Percentiles rank a stretch among this genome's conserved stretches.
Evolutionary conservation across 2,888 invertebrate species (phyloP).

Genomic region (Polydrusus pterygomalis): DNA sequence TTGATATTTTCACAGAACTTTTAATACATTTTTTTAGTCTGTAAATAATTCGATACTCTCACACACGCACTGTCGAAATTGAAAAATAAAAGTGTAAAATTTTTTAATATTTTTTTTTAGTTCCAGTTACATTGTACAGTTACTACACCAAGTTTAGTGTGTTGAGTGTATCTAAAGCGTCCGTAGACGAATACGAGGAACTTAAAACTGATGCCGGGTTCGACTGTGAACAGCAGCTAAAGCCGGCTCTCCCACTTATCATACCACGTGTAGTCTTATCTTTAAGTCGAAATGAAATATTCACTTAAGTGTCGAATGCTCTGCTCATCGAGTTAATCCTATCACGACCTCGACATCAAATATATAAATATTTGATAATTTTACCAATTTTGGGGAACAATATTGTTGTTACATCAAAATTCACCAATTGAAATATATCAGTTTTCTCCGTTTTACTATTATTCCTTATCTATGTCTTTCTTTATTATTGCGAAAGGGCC

Average conservation of each 20-base stretch:
- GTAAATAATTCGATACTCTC: conserved; percentile 4
- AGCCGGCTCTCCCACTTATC: conserved; percentile 50
- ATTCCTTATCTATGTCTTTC: no score
- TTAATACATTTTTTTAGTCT: conserved; percentile 7
- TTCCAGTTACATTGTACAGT: conserved; percentile 20
- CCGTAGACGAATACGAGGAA: conserved; percentile 40
- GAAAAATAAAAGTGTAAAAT: conserved; percentile 3
- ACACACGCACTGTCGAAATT: conserved; percentile 9
- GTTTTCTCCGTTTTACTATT: no score
- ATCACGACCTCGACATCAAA: conserved; percentile 13
- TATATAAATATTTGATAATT: not conserved
- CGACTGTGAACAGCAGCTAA: conserved; percentile 39
- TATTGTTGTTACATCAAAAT: no score
- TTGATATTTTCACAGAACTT: conserved; percentile 16
- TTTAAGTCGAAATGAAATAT: conserved; percentile 43
- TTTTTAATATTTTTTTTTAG: not conserved
- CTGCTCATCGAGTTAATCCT: conserved; percentile 17
- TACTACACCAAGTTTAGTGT: conserved; percentile 8
- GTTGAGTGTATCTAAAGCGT: conserved; percentile 34
- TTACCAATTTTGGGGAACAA: not conserved
- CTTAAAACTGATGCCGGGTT: conserved; percentile 31
- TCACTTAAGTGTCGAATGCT: conserved; percentile 36
- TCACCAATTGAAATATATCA: no score
- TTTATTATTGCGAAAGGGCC: no score
- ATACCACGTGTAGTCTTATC: conserved; percentile 33